Evolutionary conservation across 2,888 invertebrate genomes (phyloP), one percentile per base, ranked within the genome.

Genomic region (Macrosiphum euphorbiae): DNA sequence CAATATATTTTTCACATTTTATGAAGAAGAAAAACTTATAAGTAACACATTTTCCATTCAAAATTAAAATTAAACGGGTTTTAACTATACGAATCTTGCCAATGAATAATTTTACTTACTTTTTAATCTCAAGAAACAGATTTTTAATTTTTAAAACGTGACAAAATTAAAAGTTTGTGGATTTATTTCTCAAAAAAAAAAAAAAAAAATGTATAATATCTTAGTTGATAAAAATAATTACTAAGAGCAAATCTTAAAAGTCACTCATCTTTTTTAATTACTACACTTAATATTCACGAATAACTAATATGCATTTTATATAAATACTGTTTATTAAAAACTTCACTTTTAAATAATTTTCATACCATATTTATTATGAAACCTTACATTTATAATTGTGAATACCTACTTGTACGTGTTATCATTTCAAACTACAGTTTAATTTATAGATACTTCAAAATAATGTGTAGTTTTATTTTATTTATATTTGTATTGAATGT

Each of bases 111-210:
- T 86, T 86, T 11, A 35, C 13, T 26, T 47, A 86, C 28, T 86
- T 86, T 86, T 86, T 87, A 52, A 50, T 87, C 87, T 87, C n/a
- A 47, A 50, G n/a, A n/a, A 88, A 55, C 88, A 35, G 26, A 88
- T 35, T 88, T 35, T 52, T 88, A 52, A 35, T 55, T 55, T 41
- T 88, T 52, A 55, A 55, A 88, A 55, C 88, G 88, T 88, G 88
- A 88, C 88, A 55, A 88, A 67, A 88, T 88, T 88, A 88, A 88
- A 88, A 88, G 52, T 88, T 24, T 24, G 52, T 41, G 88, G 26
- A 35, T 55, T 88, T 88, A 41, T 55, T 55, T 41, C 28, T n/a
- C 1, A 20, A 88, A n/a, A 88, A 67, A n/a, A 67, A 26, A 67
- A 26, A n/a, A 67, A n/a, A 7, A 67, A 35, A 5, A 55, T 44